These are phyloP conservation scores for Phorcus lineatus DNA, from an alignment of 2,888 invertebrate species.

Conservation along the genomic window DNA sequence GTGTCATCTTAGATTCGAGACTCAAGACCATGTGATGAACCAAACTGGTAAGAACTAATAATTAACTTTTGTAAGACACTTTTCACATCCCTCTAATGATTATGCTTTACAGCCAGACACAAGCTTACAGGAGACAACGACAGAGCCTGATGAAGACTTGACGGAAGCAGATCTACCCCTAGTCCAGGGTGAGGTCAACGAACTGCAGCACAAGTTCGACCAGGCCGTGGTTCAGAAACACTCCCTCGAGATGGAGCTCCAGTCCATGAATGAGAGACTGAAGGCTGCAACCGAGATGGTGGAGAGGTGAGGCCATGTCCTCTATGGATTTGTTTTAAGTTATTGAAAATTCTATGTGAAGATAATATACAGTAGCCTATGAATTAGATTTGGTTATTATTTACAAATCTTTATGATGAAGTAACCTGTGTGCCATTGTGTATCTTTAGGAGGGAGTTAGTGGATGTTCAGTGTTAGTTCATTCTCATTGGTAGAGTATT, in stretches of 20 bases:
- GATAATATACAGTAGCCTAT: no score
- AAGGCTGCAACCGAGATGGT: conserved; percentile 72
- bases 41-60: not conserved
- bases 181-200: conserved; percentile 69
- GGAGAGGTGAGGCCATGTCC: conserved; percentile 58
- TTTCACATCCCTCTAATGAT: no score
- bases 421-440: no score
- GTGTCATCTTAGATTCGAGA: no score
- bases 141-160: conserved; percentile 64
- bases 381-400: no score
- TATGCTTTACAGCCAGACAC: conserved; percentile 43
- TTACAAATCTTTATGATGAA: no score
- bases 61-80: not conserved
- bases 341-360: no score
- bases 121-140: conserved; percentile 41
- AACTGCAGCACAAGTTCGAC: conserved; percentile 72
- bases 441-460: no score
- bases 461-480: no score
- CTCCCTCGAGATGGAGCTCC: conserved; percentile 71
- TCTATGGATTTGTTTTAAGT: no score
- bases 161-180: conserved; percentile 70
- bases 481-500: no score
- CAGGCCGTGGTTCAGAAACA: conserved; percentile 74
- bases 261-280: conserved; percentile 74
- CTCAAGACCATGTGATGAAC: not conserved